These are phyloP conservation scores for Drosophila dunni DNA, from an alignment of 1,140 invertebrate genomes.

Conservation along the genomic window DNA sequence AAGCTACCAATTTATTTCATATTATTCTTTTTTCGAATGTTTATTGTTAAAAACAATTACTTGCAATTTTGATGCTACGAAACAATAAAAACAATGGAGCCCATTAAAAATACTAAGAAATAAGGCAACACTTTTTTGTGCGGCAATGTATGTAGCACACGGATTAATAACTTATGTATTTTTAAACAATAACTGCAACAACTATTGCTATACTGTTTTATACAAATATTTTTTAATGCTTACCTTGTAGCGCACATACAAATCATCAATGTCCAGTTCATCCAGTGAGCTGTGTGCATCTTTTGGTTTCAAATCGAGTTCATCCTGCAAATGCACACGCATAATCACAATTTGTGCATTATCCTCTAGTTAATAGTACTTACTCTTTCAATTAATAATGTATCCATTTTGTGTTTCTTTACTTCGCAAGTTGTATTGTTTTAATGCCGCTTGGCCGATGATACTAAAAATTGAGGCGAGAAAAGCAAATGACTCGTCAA, in stretches of 20 bases:
- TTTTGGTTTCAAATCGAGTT: constrained; percentile 87
- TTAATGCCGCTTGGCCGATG: constrained; percentile 22
- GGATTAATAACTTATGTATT: no score
- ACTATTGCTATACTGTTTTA: no score
- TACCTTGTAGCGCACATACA: constrained; percentile 98
- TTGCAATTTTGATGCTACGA: no score
- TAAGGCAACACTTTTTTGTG: no score
- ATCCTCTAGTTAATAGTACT: constrained; percentile 9
- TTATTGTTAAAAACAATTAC: no score
- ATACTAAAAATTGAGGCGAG: constrained; percentile 25
- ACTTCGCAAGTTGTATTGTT: constrained; percentile 13
- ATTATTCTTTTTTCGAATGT: no score
- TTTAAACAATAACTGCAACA: not conserved
- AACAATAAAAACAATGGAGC: no score
- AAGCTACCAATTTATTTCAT: no score
- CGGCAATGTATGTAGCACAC: no score
- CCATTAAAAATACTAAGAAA: no score
- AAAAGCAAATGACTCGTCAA: constrained; percentile 76
- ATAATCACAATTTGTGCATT: not conserved
- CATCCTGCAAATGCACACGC: constrained; percentile 85
- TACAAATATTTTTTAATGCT: not conserved
- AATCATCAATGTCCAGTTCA: constrained; percentile 94
- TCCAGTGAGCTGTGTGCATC: constrained; percentile 87
- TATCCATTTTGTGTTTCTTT: constrained; percentile 87
- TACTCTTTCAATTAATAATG: constrained; percentile 90